Base-by-base conservation (phyloP, 2,113 vertebrate genomes). In the Quiscalus mexicanus region DNA sequence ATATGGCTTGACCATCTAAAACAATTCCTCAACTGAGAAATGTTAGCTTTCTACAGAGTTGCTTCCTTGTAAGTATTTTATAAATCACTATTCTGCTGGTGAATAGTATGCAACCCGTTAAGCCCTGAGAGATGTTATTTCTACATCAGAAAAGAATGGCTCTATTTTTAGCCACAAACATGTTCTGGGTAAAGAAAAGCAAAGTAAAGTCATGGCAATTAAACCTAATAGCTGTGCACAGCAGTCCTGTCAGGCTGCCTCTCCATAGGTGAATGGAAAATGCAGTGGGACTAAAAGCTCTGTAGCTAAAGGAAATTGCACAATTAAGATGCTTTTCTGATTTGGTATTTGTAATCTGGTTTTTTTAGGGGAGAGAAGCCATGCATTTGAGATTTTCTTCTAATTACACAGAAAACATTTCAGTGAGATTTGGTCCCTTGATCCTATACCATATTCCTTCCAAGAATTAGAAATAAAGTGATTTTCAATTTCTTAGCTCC, bases 91-190 rank as follows among this genome's bases (percentile, higher is more conserved):
- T 63, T 86, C 71, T 84, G 45, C 49, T 33, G 47, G 64, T 81
- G 68, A 65, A 80, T 93, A 84, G 56, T 81, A 76, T 14, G 33
- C 27, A 96, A 92, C 67, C 75, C 7, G 19, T 79, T 94, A 93
- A 80, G 47, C 59, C 86, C 75, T 71, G 87, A 94, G 82, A 96
- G 93, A 87, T 93, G 64, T 84, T 96, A 49, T 70, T 97, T 95
- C 92, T 94, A 69, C 90, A 91, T 94, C 87, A 90, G 71, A 90
- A 97, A 96, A 89, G 50, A 96, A 97, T 56, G 82, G 77, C 25
- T 77, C 93, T 98, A 97, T 97, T 97, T 98, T 98, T 97, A 98
- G 95, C 45, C 45, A 88, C 65, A 63, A 94, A 93, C 75, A 92
- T 52, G 70, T 87, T 93, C 93, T 86, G 75, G 59, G 88, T 96